Base-by-base conservation (phyloP, 2,797 vertebrate species). In the Champsocephalus gunnari region DNA sequence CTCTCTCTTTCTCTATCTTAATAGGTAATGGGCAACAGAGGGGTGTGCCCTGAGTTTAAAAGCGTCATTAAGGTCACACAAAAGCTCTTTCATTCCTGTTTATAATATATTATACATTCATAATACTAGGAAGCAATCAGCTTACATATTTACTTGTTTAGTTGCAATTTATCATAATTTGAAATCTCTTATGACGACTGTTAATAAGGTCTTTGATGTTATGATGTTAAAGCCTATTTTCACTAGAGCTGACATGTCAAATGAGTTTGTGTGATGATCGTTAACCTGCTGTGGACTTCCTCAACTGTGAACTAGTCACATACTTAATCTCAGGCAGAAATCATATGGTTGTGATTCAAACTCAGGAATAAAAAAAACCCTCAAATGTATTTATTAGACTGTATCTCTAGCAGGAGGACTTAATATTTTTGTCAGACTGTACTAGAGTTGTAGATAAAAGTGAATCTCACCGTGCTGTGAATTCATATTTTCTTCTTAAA, bases 31-130 rank as follows among this genome's bases (percentile, higher is more conserved):
- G 24, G 16, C 6, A 54, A 79, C 44, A 55, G 12, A 49, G 19
- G 79, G 54, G 57, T 63, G 51, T 50, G 64, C 0, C 47, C 1
- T 28, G 16, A 51, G 1, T 48, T 68, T 60, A 75, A 61, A 77
- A 56, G 3, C 47, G 44, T 57, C 49, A 21, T 16, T 11, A 5
- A 50, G 32, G 16, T 57, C 44, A 11, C 19, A 9, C 0, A 48
- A 75, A 63, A 10, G n/a, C 3, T 38, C 14, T 38, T 61, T 45
- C 2, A 70, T 50, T 57, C 11, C 24, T 44, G 19, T 66, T 53
- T 41, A 50, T 41, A 51, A 17, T 12, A 61, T 10, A 61, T 5
- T 9, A 57, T n/a, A 66, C 28, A 38, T 64, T 28, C 50, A 58
- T 16, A 73, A 57, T 28, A 24, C 19, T 12, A 55, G 1, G 12